Evolutionary conservation across 1,140 invertebrate species (phyloP).

Genomic region (Drosophila gunungcola): DNA sequence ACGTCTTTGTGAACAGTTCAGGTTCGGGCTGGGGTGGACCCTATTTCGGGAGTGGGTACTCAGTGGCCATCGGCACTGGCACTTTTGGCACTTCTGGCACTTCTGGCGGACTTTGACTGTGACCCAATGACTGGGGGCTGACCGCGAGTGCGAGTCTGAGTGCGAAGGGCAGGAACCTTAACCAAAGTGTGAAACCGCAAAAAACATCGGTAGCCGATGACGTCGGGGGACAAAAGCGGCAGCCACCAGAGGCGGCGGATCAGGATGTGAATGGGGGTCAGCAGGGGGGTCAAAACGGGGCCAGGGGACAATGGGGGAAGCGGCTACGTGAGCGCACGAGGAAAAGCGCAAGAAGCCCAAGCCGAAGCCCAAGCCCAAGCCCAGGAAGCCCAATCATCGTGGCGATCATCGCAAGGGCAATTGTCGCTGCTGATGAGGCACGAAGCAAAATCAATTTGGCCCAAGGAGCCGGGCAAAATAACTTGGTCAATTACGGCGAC

Average conservation of each 20-base stretch:
- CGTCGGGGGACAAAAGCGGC: constrained; percentile 26
- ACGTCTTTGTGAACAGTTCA: no score
- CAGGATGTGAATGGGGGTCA: constrained; percentile 4
- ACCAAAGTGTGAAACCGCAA: constrained; percentile 85
- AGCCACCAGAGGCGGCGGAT: constrained; percentile 8
- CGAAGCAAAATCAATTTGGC: constrained; percentile 80
- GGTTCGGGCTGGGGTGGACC: background rate
- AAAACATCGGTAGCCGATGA: constrained; percentile 79
- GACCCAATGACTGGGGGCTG: constrained; percentile 55
- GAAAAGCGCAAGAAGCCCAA: constrained; percentile 23
- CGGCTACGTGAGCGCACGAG: constrained; percentile 60
- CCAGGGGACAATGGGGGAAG: constrained; percentile 25
- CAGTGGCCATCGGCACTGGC: no score
- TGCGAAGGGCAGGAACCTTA: constrained; percentile 78
- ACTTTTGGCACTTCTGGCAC: no score
- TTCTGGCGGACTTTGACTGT: constrained; percentile 41
- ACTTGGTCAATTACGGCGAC: constrained; percentile 70
- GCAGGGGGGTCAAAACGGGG: background rate
- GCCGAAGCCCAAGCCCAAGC: background rate
- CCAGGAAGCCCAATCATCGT: constrained; percentile 42
- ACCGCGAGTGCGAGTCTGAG: constrained; percentile 40
- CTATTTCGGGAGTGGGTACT: constrained; percentile 5
- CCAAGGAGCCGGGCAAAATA: constrained; percentile 68
- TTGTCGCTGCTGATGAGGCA: constrained; percentile 81
- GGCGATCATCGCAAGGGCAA: constrained; percentile 59